Percentiles rank a stretch among this genome's conserved stretches.
phyloP scores from a whole-genome alignment of 2,888 invertebrate genomes.

The Oscheius sp. region DNA sequence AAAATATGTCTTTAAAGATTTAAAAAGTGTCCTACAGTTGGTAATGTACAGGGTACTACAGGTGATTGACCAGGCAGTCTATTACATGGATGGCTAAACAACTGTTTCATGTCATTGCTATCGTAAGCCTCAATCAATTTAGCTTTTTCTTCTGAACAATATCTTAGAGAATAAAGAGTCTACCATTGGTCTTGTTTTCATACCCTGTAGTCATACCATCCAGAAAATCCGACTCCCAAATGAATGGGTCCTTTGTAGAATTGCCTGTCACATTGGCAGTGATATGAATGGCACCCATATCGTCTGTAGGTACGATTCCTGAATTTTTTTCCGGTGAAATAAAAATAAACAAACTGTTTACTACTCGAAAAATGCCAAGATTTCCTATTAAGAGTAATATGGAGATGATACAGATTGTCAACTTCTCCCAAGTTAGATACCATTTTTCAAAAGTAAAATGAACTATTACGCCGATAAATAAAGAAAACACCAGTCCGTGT shows the following conservation, averaged over 20 bases:
- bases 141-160: background rate
- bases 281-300: background rate
- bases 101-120: background rate
- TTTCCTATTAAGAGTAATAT: background rate
- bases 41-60: background rate
- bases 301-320: background rate
- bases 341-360: background rate
- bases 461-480: background rate
- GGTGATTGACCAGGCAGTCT: background rate
- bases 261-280: background rate
- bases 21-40: background rate
- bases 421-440: constrained; percentile 11
- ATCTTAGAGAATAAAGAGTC: background rate
- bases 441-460: constrained; percentile 9
- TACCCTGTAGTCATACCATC: background rate
- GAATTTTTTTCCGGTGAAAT: background rate
- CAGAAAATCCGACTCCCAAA: background rate
- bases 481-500: background rate
- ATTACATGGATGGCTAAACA: background rate
- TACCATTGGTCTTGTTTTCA: constrained; percentile 15
- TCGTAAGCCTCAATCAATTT: constrained; percentile 4
- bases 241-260: background rate
- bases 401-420: background rate
- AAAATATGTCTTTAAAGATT: background rate
- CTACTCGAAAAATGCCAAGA: background rate